These are phyloP conservation scores for Ifrita kowaldi DNA, from an alignment of 2,113 vertebrate species.

Conservation along the genomic window DNA sequence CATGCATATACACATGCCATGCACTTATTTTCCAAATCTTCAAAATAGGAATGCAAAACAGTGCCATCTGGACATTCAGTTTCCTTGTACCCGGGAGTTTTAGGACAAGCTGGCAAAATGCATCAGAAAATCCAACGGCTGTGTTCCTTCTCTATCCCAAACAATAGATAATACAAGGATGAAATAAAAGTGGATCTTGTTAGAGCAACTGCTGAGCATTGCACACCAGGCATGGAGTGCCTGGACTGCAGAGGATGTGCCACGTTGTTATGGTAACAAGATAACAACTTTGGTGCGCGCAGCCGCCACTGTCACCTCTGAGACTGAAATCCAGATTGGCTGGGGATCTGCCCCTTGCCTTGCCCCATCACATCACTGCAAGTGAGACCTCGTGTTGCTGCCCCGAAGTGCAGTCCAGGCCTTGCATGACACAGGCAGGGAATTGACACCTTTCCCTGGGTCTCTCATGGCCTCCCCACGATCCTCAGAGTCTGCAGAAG, in stretches of 20 bases:
- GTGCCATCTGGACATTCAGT: background rate
- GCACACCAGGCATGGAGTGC: background rate
- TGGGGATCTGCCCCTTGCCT: background rate
- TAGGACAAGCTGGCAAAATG: background rate
- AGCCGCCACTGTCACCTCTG: background rate
- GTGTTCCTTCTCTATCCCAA: background rate
- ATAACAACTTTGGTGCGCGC: slow-evolving; percentile 34
- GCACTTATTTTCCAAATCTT: background rate
- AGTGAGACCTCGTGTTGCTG: background rate
- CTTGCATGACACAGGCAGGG: background rate
- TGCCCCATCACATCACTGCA: background rate
- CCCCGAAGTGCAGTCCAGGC: background rate
- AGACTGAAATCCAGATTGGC: slow-evolving; percentile 1
- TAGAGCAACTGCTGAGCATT: slow-evolving; percentile 17
- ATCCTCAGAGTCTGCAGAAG: background rate
- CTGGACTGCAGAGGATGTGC: slow-evolving; percentile 36
- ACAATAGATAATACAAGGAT: slow-evolving; percentile 35
- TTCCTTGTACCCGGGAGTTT: background rate
- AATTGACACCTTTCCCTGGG: background rate
- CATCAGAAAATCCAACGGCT: background rate
- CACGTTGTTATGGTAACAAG: slow-evolving; percentile 69
- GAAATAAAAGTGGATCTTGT: slow-evolving; percentile 49
- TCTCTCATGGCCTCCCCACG: background rate
- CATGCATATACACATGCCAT: background rate
- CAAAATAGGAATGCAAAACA: background rate